A percentile compares a stretch with the other conserved stretches of the same genome.
These are phyloP conservation scores for Trichonephila clavipes DNA, from an alignment of 1,140 invertebrate species.

Conservation along the genomic window DNA sequence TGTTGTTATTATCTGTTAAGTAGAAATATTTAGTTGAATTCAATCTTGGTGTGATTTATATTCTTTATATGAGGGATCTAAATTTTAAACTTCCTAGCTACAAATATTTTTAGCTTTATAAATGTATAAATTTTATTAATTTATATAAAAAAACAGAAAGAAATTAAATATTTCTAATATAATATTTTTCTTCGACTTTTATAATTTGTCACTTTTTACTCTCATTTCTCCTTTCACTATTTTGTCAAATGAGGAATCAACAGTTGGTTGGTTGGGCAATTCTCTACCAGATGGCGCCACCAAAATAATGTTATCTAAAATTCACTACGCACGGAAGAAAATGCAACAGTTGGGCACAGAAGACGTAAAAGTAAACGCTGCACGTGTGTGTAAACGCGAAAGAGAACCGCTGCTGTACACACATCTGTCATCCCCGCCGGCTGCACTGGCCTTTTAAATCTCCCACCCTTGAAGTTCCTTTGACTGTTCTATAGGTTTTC, in stretches of 20 bases:
- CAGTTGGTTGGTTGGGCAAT: slow-evolving; percentile 46
- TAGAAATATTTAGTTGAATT: too few species aligned
- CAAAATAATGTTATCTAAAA: slow-evolving; percentile 13
- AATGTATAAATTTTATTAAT: too few species aligned
- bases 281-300: slow-evolving; percentile 63
- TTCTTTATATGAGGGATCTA: too few species aligned
- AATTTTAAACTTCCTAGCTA: too few species aligned
- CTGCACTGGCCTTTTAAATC: background rate
- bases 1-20: too few species aligned
- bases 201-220: too few species aligned
- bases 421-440: slow-evolving; percentile 44
- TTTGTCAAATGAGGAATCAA: background rate
- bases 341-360: slow-evolving; percentile 55
- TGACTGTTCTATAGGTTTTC: background rate
- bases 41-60: too few species aligned
- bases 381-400: slow-evolving; percentile 42
- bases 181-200: too few species aligned
- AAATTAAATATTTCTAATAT: too few species aligned
- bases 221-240: too few species aligned
- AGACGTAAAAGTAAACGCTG: slow-evolving; percentile 39
- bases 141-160: too few species aligned
- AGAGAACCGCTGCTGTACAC: slow-evolving; percentile 40
- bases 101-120: too few species aligned
- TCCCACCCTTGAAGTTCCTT: background rate
- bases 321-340: background rate